Conservation (phyloP, 2,113 vertebrate species). For the Turdus rufiventris region DNA sequence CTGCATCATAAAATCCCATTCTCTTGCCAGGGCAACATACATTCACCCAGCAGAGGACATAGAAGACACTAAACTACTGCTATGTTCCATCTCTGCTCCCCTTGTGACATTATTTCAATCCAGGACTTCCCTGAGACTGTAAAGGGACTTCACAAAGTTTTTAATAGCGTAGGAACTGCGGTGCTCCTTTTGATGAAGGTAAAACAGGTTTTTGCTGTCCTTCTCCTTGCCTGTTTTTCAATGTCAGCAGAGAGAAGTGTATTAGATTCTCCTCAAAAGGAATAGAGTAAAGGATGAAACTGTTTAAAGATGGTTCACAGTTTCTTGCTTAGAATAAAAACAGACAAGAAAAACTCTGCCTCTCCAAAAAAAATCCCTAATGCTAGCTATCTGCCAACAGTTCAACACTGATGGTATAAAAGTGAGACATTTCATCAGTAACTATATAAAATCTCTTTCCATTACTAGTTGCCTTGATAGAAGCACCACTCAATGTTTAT, state of each 20-base stretch:
- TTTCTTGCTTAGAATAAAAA: neutral
- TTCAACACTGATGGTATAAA: neutral
- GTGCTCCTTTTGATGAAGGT: neutral
- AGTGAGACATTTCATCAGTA: neutral
- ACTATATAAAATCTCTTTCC: neutral
- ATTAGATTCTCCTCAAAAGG: neutral
- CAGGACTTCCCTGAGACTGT: neutral
- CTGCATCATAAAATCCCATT: slow-evolving; percentile 3
- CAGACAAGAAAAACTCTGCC: neutral
- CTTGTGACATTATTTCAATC: neutral
- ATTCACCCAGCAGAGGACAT: neutral
- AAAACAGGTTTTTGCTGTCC: neutral
- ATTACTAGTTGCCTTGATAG: neutral
- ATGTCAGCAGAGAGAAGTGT: neutral
- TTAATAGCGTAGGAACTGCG: neutral
- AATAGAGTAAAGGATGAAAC: neutral
- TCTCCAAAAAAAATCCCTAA: neutral
- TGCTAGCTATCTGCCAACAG: neutral
- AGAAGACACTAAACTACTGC: neutral
- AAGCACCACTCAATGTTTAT: neutral
- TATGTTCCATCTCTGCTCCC: neutral
- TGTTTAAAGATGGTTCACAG: neutral
- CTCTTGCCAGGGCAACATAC: neutral
- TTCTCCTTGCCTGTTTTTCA: neutral
- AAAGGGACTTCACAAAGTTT: neutral